Base-by-base conservation (phyloP, 2,888 invertebrate genomes). In the Eudemis profundana region DNA sequence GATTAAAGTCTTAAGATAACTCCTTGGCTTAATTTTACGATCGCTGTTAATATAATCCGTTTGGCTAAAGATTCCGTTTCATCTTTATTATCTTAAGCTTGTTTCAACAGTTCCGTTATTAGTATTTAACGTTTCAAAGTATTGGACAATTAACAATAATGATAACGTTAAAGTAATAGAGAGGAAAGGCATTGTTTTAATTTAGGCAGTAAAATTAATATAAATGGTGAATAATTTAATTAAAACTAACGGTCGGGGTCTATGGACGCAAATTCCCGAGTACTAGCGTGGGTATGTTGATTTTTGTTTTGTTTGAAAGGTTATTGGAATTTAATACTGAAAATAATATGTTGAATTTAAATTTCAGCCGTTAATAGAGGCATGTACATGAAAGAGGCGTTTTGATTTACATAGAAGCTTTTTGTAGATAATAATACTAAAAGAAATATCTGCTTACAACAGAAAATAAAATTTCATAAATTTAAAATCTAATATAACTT, bases 31-130 rank as follows among this genome's bases (percentile, higher is more conserved):
- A 57, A 64, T 50, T 57, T 57, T 44, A 64, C 57, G 63, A 64
- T 50, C 57, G 49, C 33, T 36, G 33, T 33, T 49, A 49, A 63
- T 57, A 49, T 49, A 21, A 21, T 50, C 49, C 42, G 49, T 19
- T 40, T 23, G 10, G 49, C 21, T 49, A 33, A 56, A 49, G 50
- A 64, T 64, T 50, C 33, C 21, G 27, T 64, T 57, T 33, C 14
- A 42, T 36, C 36, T 64, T 64, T 64, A 57, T 64, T 57, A 51
- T 57, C 40, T 60, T 40, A 42, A 60, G 56, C 29, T 50, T 27
- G 49, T 42, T 57, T 51, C 33, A 36, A 61, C 38, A 63, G 63
- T 57, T 27, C 14, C 8, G 36, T 44, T 49, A 51, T 57, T 33
- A 50, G 40, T 40, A 27, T 19, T 42, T 44, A 29, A 56, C 47